Conservation (phyloP, 2,797 vertebrate genomes). For the Delichon dasypus region DNA sequence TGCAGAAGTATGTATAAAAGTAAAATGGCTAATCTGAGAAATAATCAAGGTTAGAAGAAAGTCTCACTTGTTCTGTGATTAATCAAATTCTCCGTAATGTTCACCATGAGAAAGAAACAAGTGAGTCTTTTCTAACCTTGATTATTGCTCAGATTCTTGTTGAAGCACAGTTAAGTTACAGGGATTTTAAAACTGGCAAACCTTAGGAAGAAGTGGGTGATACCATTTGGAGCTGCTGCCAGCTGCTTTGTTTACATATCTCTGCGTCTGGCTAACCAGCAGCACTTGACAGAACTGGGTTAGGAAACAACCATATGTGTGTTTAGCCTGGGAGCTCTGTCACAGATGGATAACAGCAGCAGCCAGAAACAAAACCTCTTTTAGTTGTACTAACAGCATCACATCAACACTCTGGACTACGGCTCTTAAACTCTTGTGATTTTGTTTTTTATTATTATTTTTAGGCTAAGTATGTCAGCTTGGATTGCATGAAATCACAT, state of each 20-base stretch:
- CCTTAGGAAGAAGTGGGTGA: not conserved
- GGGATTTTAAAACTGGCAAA: not conserved
- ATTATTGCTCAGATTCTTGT: not conserved
- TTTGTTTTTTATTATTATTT: not conserved
- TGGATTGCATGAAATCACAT: not conserved
- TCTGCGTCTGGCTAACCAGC: slow-evolving; percentile 26
- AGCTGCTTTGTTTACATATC: slow-evolving; percentile 34
- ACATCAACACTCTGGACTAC: not conserved
- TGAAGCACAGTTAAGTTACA: not conserved
- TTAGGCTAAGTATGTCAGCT: not conserved
- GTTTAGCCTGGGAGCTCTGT: slow-evolving; percentile 44
- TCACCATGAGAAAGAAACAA: not conserved
- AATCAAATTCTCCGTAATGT: not conserved
- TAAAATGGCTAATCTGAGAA: not conserved
- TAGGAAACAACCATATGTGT: slow-evolving; percentile 52
- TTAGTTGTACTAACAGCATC: not conserved
- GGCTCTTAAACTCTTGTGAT: not conserved
- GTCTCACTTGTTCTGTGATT: not conserved
- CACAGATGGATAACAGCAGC: slow-evolving; percentile 50
- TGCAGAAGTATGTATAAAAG: not conserved
- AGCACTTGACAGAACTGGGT: slow-evolving; percentile 51
- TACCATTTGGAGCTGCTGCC: not conserved
- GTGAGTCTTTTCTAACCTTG: not conserved
- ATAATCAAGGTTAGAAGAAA: not conserved
- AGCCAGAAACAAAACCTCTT: slow-evolving; percentile 28